A percentile compares a stretch with the other conserved stretches of the same genome.
phyloP scores from a whole-genome alignment of 2,888 invertebrate genomes.

The Byasa hedistus region DNA sequence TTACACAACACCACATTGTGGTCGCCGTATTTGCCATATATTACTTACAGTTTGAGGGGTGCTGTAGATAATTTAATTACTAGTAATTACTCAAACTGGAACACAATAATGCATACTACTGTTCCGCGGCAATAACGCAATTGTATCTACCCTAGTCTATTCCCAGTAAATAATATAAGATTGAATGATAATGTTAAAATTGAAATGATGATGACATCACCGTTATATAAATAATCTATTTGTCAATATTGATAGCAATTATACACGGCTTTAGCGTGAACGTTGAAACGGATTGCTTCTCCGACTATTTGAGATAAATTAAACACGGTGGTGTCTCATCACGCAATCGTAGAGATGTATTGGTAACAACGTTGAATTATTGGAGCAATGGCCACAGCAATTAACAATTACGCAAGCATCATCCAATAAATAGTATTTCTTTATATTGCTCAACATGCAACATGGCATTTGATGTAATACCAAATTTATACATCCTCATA shows the following conservation, averaged over 20 bases:
- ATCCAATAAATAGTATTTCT: constrained; percentile 9
- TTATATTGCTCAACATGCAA: constrained; percentile 9
- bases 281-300: background rate
- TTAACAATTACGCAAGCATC: constrained; percentile 16
- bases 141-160: too few relatives aligned
- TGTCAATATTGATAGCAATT: constrained; percentile 3
- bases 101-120: too few relatives aligned
- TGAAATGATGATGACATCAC: background rate
- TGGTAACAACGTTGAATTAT: constrained; percentile 3
- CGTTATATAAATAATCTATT: background rate
- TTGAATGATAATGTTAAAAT: too few relatives aligned
- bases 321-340: background rate
- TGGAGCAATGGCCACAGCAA: constrained; percentile 7
- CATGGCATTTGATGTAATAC: constrained; percentile 3
- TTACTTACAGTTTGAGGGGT: too few relatives aligned
- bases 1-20: too few relatives aligned
- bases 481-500: background rate
- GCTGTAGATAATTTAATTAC: too few relatives aligned
- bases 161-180: background rate
- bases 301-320: constrained; percentile 11
- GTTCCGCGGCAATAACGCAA: too few relatives aligned
- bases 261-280: constrained; percentile 5
- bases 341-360: constrained; percentile 22
- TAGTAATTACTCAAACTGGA: too few relatives aligned
- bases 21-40: too few relatives aligned